Percentiles rank a stretch among this genome's conserved stretches.
Evolutionary conservation across 2,113 vertebrate genomes (phyloP).

Genomic region (Cinclus cinclus): DNA sequence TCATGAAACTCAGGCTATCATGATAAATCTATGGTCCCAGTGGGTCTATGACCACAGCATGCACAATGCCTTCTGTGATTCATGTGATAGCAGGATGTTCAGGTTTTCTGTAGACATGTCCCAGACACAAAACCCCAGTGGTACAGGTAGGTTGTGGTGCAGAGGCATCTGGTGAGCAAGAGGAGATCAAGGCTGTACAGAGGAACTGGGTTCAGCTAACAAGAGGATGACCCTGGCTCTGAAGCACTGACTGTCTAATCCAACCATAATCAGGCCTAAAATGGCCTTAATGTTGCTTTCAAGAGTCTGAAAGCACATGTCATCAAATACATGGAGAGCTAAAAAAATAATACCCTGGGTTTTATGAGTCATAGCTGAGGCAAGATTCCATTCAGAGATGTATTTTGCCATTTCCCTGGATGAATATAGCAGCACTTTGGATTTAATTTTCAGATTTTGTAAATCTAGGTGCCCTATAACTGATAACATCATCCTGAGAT

Average conservation of each 20-base stretch:
- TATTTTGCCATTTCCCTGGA: background rate
- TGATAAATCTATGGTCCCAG: background rate
- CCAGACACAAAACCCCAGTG: background rate
- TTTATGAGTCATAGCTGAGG: background rate
- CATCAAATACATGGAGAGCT: background rate
- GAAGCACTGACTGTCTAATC: background rate
- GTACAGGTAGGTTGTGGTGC: background rate
- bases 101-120: background rate
- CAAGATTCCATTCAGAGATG: background rate
- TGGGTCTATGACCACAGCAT: background rate
- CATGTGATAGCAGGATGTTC: background rate
- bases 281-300: background rate
- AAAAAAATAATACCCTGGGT: background rate
- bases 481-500: background rate
- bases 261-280: background rate
- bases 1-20: background rate
- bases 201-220: background rate
- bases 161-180: background rate
- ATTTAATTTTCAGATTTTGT: constrained; percentile 16
- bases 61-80: background rate
- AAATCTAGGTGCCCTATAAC: background rate
- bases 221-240: background rate
- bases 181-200: background rate
- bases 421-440: background rate
- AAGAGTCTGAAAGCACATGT: background rate